Conservation (phyloP, 64 coral and sea anemone species). For the Porites lutea region DNA sequence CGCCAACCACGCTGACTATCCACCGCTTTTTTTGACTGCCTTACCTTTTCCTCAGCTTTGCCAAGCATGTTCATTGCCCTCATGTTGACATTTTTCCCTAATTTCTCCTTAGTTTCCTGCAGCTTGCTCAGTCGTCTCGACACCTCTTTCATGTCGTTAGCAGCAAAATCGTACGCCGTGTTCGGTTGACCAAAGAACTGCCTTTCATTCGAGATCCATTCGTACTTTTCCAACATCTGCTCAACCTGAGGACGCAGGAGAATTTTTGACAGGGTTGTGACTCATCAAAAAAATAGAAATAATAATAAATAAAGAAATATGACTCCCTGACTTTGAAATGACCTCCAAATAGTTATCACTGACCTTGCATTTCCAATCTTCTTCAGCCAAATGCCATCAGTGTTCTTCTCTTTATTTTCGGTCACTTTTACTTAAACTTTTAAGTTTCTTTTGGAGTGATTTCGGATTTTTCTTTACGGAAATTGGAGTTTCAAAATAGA, state of each 20-base stretch:
- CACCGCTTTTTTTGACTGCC: neutral
- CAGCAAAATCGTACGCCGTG: conserved; percentile 90
- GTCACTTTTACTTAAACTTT: too few relatives aligned
- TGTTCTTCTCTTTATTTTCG: too few relatives aligned
- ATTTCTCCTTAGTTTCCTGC: conserved; percentile 91
- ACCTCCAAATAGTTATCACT: too few relatives aligned
- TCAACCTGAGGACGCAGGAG: conserved; percentile 59
- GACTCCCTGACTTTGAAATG: neutral
- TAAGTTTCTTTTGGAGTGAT: too few relatives aligned
- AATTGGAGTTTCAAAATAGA: too few relatives aligned
- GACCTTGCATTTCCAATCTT: too few relatives aligned
- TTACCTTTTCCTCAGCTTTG: conserved; percentile 97
- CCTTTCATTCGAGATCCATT: conserved; percentile 93
- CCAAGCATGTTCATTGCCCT: conserved; percentile 99
- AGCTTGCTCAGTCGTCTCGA: conserved; percentile 81
- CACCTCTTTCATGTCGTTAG: conserved; percentile 96
- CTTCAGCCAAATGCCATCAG: too few relatives aligned
- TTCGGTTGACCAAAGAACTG: conserved; percentile 98
- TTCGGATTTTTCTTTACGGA: too few relatives aligned
- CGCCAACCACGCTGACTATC: too few relatives aligned
- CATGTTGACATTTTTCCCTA: conserved; percentile 97
- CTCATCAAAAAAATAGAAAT: neutral
- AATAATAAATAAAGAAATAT: neutral
- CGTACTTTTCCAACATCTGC: conserved; percentile 90
- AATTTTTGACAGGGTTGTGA: too few relatives aligned